Conservation (phyloP, 2,113 vertebrate genomes). For the Syrmaticus mikado region DNA sequence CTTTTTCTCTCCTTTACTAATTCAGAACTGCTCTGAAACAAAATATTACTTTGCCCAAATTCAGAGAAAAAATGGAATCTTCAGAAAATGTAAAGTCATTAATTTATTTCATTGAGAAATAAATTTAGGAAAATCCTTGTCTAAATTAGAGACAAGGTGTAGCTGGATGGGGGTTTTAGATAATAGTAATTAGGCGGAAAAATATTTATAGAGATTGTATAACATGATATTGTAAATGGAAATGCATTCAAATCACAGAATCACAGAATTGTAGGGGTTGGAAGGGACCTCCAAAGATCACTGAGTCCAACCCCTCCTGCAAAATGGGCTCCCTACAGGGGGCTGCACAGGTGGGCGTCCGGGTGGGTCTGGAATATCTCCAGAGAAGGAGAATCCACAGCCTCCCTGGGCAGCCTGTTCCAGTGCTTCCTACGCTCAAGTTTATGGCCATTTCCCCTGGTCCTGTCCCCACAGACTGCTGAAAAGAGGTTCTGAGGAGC, state of each 20-base stretch:
- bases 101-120: neutral
- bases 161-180: neutral
- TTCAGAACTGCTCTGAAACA: neutral
- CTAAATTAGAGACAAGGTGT: neutral
- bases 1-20: neutral
- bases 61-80: neutral
- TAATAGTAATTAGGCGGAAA: neutral
- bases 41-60: neutral
- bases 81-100: neutral
- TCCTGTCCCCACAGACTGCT: no score
- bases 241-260: neutral
- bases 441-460: no score
- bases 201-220: neutral
- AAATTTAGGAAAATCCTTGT: neutral
- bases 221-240: neutral
- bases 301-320: no score
- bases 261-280: no score
- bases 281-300: no score
- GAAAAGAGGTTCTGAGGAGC: neutral
- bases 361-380: no score
- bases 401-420: no score
- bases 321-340: no score
- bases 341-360: no score
- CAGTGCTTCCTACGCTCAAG: no score
- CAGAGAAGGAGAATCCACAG: no score